phyloP scores from a whole-genome alignment of 2,888 invertebrate species.

The Hartigia nigra region DNA sequence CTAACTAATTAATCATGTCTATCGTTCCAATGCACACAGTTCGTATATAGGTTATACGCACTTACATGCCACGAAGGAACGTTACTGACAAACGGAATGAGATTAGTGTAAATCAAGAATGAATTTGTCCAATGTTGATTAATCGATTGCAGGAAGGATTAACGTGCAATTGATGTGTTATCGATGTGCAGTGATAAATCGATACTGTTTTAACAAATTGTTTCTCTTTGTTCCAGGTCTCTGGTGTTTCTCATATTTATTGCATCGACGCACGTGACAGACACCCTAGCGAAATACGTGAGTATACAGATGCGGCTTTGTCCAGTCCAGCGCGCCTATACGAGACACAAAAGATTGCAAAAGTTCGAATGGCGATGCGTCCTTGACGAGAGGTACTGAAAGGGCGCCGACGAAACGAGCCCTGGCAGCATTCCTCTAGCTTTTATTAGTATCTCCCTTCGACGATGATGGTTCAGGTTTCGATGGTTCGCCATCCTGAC shows the following conservation, averaged over 20 bases:
- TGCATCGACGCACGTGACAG: conserved; percentile 68
- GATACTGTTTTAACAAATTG: not conserved
- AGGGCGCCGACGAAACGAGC: conserved; percentile 38
- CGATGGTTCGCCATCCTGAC: conserved; percentile 26
- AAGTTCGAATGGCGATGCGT: not conserved
- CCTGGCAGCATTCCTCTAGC: conserved; percentile 48
- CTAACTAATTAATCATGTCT: not conserved
- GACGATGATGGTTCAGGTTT: conserved; percentile 37
- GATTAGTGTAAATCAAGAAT: not conserved
- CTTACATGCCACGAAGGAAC: not conserved
- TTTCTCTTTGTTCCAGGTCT: conserved; percentile 70
- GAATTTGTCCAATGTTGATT: not conserved
- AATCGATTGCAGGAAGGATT: not conserved
- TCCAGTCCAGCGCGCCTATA: not conserved
- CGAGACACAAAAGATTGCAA: not conserved
- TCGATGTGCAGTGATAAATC: not conserved
- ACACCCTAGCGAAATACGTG: conserved; percentile 72
- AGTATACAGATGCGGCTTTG: conserved; percentile 61
- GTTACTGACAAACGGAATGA: not conserved
- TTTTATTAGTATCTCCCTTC: conserved; percentile 50
- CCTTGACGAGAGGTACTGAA: not conserved
- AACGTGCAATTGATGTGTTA: not conserved
- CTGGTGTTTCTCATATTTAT: conserved; percentile 72
- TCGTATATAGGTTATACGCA: not conserved
- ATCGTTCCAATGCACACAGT: not conserved